These are phyloP conservation scores for Saturnia japonica DNA, from an alignment of 2,888 invertebrate species.

Conservation along the genomic window DNA sequence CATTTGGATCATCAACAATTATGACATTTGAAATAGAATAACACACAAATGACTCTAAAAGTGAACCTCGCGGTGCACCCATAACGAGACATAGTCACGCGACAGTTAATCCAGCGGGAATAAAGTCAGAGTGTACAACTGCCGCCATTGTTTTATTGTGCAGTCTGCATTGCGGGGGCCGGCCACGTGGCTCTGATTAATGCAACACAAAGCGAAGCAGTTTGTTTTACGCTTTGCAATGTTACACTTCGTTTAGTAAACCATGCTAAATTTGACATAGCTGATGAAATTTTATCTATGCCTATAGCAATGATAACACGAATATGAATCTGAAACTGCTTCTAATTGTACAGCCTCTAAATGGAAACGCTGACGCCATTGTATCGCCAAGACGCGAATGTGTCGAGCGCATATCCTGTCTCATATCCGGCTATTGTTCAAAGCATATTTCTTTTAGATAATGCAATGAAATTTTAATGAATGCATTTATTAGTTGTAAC, in stretches of 20 bases:
- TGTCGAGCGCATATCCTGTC: constrained; percentile 64
- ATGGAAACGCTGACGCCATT: constrained; percentile 59
- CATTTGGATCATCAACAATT: not conserved
- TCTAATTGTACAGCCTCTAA: constrained; percentile 47
- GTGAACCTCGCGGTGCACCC: constrained; percentile 60
- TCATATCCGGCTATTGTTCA: constrained; percentile 69
- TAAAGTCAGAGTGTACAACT: constrained; percentile 74
- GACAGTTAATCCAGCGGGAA: constrained; percentile 74
- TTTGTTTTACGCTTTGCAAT: constrained; percentile 78
- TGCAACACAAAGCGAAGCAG: constrained; percentile 76
- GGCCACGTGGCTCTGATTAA: constrained; percentile 81
- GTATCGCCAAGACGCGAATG: constrained; percentile 54
- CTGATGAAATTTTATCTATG: constrained; percentile 63
- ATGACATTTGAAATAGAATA: constrained; percentile 54
- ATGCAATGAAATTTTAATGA: constrained; percentile 54
- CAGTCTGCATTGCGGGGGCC: constrained; percentile 80
- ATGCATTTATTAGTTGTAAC: constrained; percentile 1
- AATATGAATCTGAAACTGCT: constrained; percentile 32
- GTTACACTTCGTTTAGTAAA: constrained; percentile 74
- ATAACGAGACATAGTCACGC: constrained; percentile 72
- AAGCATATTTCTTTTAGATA: constrained; percentile 38
- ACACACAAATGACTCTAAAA: constrained; percentile 54
- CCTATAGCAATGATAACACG: constrained; percentile 22
- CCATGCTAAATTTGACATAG: constrained; percentile 69
- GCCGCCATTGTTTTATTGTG: constrained; percentile 79